Conservation (phyloP, 2,797 vertebrate species). For the Peromyscus eremicus region DNA sequence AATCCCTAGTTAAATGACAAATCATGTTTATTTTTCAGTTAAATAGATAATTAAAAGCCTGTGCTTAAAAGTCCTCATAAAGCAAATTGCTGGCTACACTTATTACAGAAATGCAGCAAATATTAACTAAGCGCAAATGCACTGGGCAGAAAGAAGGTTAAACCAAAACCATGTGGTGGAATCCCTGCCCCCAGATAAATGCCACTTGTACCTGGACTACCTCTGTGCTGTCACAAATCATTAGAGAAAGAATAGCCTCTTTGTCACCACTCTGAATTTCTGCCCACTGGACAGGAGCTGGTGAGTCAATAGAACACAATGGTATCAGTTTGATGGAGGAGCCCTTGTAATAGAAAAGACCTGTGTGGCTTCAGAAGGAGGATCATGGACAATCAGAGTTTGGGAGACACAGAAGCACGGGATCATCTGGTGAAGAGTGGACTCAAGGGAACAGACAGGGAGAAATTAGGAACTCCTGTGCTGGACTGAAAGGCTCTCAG, state of each 20-base stretch:
- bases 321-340: neutral
- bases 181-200: neutral
- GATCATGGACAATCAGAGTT: neutral
- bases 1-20: neutral
- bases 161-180: neutral
- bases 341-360: constrained; percentile 35
- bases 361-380: constrained; percentile 19
- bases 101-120: constrained; percentile 20
- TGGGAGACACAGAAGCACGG: constrained; percentile 13
- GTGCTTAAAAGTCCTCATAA: constrained; percentile 56
- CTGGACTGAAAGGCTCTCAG: neutral
- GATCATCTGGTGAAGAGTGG: constrained; percentile 37
- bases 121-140: constrained; percentile 38
- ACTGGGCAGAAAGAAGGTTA: constrained; percentile 4
- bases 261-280: neutral
- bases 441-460: neutral
- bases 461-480: neutral
- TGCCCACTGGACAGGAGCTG: neutral
- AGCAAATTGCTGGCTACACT: constrained; percentile 13
- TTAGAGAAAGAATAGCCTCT: neutral
- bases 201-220: neutral
- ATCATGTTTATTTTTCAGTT: constrained; percentile 11
- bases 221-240: neutral
- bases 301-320: neutral
- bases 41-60: constrained; percentile 42